Conservation (phyloP, 2,113 vertebrate species). For the Dryoscopus gambensis region DNA sequence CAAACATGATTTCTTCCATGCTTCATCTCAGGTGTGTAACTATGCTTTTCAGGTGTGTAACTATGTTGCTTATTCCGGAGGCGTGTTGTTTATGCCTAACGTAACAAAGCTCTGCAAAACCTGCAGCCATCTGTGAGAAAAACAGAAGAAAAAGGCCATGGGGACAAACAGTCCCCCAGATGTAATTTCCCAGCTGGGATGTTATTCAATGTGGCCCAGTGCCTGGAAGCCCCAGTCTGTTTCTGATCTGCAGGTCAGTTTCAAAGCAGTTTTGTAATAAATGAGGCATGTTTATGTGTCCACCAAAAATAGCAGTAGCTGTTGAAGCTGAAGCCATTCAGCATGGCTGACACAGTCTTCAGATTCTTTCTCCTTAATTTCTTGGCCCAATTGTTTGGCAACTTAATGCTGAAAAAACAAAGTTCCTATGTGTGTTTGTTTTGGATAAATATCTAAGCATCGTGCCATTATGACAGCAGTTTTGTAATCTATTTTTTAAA, state of each 20-base stretch:
- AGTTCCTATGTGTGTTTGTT: constrained; percentile 67
- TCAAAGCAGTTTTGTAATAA: constrained; percentile 57
- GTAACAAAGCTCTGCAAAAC: not conserved
- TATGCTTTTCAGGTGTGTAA: not conserved
- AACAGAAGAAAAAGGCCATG: constrained; percentile 9
- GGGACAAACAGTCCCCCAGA: constrained; percentile 39
- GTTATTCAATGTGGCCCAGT: constrained; percentile 31
- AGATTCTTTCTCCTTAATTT: constrained; percentile 67
- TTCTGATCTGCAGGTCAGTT: constrained; percentile 39
- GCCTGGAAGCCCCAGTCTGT: constrained; percentile 32
- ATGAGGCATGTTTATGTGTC: constrained; percentile 29
- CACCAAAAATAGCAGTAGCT: constrained; percentile 60
- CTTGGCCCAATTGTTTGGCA: constrained; percentile 59
- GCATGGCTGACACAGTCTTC: constrained; percentile 49
- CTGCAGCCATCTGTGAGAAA: constrained; percentile 21
- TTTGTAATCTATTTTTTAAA: constrained; percentile 40
- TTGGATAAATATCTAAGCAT: constrained; percentile 57
- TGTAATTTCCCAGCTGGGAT: constrained; percentile 58
- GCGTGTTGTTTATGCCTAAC: not conserved
- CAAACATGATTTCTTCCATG: not conserved
- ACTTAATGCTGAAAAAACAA: constrained; percentile 53
- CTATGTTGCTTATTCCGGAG: not conserved
- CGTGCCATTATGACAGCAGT: not conserved
- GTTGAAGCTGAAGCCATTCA: constrained; percentile 44
- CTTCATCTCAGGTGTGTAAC: not conserved